Base-by-base conservation (phyloP, 2,113 vertebrate species). In the Chlorocebus sabaeus region DNA sequence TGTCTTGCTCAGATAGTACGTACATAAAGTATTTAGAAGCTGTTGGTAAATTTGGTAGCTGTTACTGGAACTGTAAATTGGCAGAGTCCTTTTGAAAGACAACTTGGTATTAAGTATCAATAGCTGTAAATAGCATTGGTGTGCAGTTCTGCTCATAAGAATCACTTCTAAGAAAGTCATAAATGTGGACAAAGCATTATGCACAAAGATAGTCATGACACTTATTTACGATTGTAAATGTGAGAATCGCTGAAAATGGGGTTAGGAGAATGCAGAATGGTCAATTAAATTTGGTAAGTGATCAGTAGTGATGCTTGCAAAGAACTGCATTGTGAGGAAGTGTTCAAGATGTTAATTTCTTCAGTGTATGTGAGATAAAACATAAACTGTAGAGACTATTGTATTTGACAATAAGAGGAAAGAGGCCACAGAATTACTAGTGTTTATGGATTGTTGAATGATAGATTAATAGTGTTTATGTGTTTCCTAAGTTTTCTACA, bases 301-400 rank as follows among this genome's bases (percentile, higher is more conserved):
- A 8, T 30, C 43, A 5, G 20, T 22, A 4, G 12, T n/a, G 25
- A 30, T 20, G 7, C 30, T 64, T 20, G 38, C 45, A 16, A 3
- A 43, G 14, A 27, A 17, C 35, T 16, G 0, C 38, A 1, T 16
- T 3, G 0, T 50, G 1, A 25, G 2, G 17, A 30, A 55, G 20
- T 2, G 0, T 22, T 35, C 5, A 20, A 6, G 30, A 30, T 8
- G 30, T 9, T 27, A 17, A 10, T 52, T 25, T 50, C 43, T 30
- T 8, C n/a, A 18, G 2, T 16, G 22, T 45, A 13, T 18, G 0
- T 40, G 14, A 45, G 11, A 11, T 7, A 11, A 73, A 43, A 1
- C 55, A 1, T 17, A 23, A 10, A 1, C 61, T 10, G 0, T 50
- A 17, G 6, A 8, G 20, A 57, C 16, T 16, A 1, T 30, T 1